A percentile compares a stretch with the other conserved stretches of the same genome.
Conservation (phyloP, 2,797 vertebrate species). For the Xenops minutus region DNA sequence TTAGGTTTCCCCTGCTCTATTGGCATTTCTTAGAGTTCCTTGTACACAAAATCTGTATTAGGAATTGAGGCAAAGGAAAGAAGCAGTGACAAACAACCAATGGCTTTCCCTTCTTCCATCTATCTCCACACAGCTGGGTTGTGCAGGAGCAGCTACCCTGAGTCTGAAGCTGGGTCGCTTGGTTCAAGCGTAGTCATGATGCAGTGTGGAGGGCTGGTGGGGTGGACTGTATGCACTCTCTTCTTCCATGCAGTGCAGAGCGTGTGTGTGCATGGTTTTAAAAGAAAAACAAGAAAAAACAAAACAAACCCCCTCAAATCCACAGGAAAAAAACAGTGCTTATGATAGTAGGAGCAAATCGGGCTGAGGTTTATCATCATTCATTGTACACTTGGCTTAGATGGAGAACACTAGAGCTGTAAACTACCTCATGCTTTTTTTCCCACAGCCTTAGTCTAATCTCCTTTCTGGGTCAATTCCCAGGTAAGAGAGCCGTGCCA, state of each 20-base stretch:
- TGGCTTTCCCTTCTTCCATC: neutral
- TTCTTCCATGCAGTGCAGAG: neutral
- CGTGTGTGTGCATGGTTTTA: neutral
- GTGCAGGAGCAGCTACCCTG: neutral
- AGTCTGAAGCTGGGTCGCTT: rapidly evolving
- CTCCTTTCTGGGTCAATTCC: constrained; percentile 40
- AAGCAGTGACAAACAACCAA: neutral
- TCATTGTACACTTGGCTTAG: neutral
- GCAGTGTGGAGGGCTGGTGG: rapidly evolving
- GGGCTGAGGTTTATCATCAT: neutral
- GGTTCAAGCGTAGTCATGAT: rapidly evolving
- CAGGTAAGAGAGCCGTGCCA: neutral
- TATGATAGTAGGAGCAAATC: neutral
- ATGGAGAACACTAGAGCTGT: neutral
- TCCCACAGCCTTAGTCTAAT: neutral
- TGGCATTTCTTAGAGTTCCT: neutral
- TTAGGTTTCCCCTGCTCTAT: neutral
- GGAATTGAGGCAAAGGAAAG: neutral
- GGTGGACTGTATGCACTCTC: rapidly evolving
- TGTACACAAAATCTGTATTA: neutral
- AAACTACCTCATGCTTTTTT: neutral
- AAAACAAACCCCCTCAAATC: neutral
- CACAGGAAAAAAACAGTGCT: neutral
- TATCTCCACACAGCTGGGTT: rapidly evolving
- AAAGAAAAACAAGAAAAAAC: neutral